Evolutionary conservation across 1,140 invertebrate species (phyloP).

Genomic region (Apolygus lucorum): DNA sequence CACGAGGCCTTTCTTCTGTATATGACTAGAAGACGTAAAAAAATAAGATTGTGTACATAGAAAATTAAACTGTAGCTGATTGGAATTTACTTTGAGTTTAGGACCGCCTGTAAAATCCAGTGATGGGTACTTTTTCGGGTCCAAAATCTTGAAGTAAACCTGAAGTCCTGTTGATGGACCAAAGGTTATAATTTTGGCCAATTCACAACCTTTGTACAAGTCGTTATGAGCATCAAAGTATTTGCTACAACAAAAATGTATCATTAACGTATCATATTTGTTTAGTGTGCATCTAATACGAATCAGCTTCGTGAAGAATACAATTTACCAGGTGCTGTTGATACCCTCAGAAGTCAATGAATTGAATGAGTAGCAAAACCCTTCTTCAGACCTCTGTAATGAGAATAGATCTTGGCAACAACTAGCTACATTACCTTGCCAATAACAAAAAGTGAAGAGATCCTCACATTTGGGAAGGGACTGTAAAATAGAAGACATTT

Average conservation of each 20-base stretch:
- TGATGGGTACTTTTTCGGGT: slow-evolving; percentile 23
- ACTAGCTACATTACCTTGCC: slow-evolving; percentile 34
- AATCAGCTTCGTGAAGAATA: no score
- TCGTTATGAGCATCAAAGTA: neutral
- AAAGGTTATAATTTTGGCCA: neutral
- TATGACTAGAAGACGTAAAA: no score
- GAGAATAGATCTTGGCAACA: slow-evolving; percentile 35
- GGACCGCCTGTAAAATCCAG: slow-evolving; percentile 26
- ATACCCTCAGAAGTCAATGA: slow-evolving; percentile 32
- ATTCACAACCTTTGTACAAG: neutral
- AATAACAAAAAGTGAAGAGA: slow-evolving; percentile 35
- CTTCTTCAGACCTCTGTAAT: slow-evolving; percentile 36
- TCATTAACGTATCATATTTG: no score
- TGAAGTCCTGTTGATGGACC: slow-evolving; percentile 33
- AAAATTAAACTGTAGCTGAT: no score
- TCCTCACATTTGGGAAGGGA: slow-evolving; percentile 34
- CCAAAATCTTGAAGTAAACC: slow-evolving; percentile 33
- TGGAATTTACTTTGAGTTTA: slow-evolving; percentile 30
- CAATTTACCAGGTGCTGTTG: slow-evolving; percentile 32
- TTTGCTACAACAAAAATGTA: neutral
- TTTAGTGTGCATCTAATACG: no score
- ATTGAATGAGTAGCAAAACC: slow-evolving; percentile 39
- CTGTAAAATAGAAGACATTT: slow-evolving; percentile 32
- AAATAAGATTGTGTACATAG: no score
- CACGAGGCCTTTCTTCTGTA: no score